These are phyloP conservation scores for Psittacula derbiana DNA, from an alignment of 2,797 vertebrate species.

Conservation along the genomic window DNA sequence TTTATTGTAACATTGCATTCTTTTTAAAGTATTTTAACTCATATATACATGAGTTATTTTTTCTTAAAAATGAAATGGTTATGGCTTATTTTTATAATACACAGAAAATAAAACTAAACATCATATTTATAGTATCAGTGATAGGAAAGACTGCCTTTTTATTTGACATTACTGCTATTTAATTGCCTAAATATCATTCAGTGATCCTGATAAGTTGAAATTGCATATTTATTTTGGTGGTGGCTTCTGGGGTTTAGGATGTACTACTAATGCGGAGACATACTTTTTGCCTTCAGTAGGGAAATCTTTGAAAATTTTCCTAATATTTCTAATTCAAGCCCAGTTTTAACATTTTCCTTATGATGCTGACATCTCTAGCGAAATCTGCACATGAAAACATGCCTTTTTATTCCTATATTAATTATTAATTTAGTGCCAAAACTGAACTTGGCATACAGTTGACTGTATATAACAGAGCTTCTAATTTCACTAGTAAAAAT, in stretches of 20 bases:
- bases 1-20: not conserved
- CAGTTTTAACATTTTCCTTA: not conserved
- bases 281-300: not conserved
- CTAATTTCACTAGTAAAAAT: not conserved
- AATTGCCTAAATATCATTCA: not conserved
- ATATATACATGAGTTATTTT: not conserved
- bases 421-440: not conserved
- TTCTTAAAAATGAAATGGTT: not conserved
- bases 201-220: not conserved
- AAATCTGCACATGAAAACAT: not conserved
- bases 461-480: not conserved
- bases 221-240: not conserved
- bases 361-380: not conserved
- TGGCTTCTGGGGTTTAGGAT: not conserved
- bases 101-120: not conserved
- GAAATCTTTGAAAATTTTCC: not conserved
- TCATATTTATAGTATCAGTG: not conserved
- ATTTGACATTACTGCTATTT: constrained; percentile 5
- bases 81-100: not conserved
- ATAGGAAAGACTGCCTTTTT: not conserved
- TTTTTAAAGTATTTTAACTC: not conserved
- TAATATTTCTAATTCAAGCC: not conserved
- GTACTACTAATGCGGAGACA: not conserved
- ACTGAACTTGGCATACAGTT: not conserved
- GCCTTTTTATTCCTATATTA: not conserved